A percentile compares a stretch with the other conserved stretches of the same genome.
Evolutionary conservation across 1,140 invertebrate species (phyloP).

Genomic region (Calosoma granatense): DNA sequence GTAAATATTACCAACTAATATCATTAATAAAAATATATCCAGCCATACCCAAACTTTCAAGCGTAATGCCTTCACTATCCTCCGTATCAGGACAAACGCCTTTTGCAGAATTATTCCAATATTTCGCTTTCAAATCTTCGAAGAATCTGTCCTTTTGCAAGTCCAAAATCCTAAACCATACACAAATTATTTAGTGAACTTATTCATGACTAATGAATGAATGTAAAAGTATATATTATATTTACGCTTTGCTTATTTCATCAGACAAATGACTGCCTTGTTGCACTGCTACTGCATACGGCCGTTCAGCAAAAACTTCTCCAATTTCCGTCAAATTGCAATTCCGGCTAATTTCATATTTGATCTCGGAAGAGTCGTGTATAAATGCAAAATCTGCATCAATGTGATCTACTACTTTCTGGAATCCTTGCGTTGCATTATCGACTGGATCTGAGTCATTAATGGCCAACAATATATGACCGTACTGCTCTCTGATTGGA

Average conservation of each 20-base stretch:
- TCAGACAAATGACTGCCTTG: constrained; percentile 73
- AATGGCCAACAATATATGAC: constrained; percentile 75
- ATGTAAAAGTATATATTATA: constrained; percentile 5
- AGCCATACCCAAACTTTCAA: constrained; percentile 72
- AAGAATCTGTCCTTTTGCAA: constrained; percentile 78
- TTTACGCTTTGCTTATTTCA: constrained; percentile 60
- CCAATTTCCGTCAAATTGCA: constrained; percentile 81
- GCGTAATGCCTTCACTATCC: constrained; percentile 76
- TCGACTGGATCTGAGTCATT: constrained; percentile 61
- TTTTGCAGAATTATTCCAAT: constrained; percentile 68
- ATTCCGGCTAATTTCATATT: constrained; percentile 70
- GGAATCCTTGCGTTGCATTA: constrained; percentile 59
- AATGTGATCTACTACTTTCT: constrained; percentile 58
- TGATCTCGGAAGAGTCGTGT: constrained; percentile 76
- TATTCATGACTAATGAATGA: not conserved
- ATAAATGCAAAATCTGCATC: constrained; percentile 83
- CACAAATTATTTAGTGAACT: constrained; percentile 4
- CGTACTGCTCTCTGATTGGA: constrained; percentile 83
- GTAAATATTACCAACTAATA: constrained; percentile 1
- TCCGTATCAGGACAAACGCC: constrained; percentile 59
- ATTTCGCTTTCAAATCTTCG: constrained; percentile 62
- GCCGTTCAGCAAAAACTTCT: constrained; percentile 79
- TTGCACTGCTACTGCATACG: constrained; percentile 78
- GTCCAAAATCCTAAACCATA: constrained; percentile 54
- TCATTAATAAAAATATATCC: constrained; percentile 1